A percentile compares a stretch with the other conserved stretches of the same genome.
These are phyloP conservation scores for Saccopteryx bilineata DNA, from an alignment of 2,113 vertebrate species.

Conservation along the genomic window DNA sequence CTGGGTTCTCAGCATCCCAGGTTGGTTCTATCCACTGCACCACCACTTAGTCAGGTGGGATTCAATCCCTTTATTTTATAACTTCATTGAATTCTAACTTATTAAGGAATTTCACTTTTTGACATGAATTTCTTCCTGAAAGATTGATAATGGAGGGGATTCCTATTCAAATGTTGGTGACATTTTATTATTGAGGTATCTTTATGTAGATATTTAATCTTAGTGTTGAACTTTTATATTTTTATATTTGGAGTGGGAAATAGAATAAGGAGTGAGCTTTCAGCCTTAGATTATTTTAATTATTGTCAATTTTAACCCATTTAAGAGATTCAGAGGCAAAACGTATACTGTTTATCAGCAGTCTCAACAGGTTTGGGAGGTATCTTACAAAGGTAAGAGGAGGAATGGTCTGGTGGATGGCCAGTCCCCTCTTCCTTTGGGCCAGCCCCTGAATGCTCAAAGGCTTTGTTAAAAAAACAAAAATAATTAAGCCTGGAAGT, in stretches of 20 bases:
- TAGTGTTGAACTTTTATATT: neutral
- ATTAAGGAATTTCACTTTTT: slow-evolving; percentile 2
- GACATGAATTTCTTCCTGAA: neutral
- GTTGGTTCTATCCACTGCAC: too few species aligned
- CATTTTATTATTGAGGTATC: neutral
- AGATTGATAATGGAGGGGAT: neutral
- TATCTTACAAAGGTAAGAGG: neutral
- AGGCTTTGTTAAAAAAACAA: neutral
- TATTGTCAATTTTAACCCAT: neutral
- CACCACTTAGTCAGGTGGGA: neutral
- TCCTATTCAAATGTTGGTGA: slow-evolving; percentile 27
- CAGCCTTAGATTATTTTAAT: neutral
- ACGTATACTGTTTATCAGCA: neutral
- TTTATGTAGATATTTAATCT: neutral
- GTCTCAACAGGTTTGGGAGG: neutral
- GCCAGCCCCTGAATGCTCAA: neutral
- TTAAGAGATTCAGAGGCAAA: neutral
- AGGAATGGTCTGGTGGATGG: neutral
- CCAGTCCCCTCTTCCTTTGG: neutral
- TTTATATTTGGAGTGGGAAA: neutral
- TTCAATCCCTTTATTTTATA: neutral
- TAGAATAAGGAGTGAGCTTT: neutral
- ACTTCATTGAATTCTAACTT: neutral
- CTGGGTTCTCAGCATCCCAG: too few species aligned
- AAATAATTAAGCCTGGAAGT: neutral